These are phyloP conservation scores for Drosophila ironensis DNA, from an alignment of 1,140 invertebrate species.

Conservation along the genomic window DNA sequence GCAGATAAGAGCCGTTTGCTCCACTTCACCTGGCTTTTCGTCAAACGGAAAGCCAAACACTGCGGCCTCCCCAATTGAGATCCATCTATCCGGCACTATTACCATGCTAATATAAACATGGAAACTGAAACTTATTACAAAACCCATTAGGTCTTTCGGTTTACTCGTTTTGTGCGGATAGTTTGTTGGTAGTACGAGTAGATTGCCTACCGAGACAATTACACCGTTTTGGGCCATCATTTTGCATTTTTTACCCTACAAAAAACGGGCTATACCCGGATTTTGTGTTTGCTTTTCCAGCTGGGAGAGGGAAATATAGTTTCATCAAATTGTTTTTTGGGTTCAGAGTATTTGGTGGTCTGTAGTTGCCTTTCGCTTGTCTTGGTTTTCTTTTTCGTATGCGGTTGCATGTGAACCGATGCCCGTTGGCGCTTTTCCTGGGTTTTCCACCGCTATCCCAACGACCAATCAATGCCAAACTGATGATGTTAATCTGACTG, in stretches of 20 bases:
- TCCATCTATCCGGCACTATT: slow-evolving; percentile 40
- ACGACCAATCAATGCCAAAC: slow-evolving; percentile 81
- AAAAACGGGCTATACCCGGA: too few relatives aligned
- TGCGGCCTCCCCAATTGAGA: slow-evolving; percentile 35
- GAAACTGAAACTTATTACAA: slow-evolving; percentile 78
- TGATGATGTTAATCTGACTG: slow-evolving; percentile 81
- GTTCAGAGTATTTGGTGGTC: slow-evolving; percentile 5
- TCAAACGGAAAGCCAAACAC: slow-evolving; percentile 52
- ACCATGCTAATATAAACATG: slow-evolving; percentile 79
- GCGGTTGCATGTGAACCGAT: slow-evolving; percentile 61
- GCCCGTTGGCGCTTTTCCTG: slow-evolving; percentile 53
- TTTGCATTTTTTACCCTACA: too few relatives aligned
- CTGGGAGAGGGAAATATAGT: too few relatives aligned
- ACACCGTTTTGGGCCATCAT: slow-evolving; percentile 10
- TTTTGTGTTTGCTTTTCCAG: too few relatives aligned
- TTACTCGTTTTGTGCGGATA: slow-evolving; percentile 22
- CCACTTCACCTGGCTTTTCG: slow-evolving; percentile 30
- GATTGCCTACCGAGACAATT: slow-evolving; percentile 30
- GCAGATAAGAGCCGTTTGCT: slow-evolving; percentile 36
- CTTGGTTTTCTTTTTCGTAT: slow-evolving; percentile 44
- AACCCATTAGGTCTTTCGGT: slow-evolving; percentile 63
- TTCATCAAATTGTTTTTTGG: too few relatives aligned
- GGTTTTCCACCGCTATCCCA: slow-evolving; percentile 62
- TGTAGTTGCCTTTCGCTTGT: not conserved
- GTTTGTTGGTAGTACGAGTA: slow-evolving; percentile 23